These are phyloP conservation scores for Falco novaeseelandiae DNA, from an alignment of 2,797 vertebrate species.

Conservation along the genomic window DNA sequence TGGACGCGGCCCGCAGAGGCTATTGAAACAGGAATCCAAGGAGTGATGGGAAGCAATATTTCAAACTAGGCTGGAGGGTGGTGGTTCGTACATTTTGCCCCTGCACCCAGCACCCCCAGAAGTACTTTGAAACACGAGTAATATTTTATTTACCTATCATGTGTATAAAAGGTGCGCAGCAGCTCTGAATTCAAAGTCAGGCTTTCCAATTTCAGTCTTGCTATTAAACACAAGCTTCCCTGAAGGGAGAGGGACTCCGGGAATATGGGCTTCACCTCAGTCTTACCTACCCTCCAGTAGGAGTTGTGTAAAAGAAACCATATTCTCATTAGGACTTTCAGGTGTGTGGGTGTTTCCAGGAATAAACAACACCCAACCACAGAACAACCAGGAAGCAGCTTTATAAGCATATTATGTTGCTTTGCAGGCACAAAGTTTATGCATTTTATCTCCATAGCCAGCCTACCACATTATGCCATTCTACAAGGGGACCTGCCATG, in stretches of 20 bases:
- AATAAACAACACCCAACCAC: conserved; percentile 48
- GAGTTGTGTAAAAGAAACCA: conserved; percentile 5
- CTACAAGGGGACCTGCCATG: not conserved
- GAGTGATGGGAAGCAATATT: not conserved
- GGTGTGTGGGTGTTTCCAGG: conserved; percentile 58
- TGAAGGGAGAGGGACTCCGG: not conserved
- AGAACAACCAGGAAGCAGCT: conserved; percentile 34
- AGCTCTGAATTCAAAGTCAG: not conserved
- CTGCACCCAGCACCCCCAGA: not conserved
- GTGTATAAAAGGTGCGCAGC: not conserved
- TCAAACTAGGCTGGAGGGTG: not conserved
- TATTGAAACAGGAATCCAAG: not conserved
- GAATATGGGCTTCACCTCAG: not conserved
- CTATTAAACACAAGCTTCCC: not conserved
- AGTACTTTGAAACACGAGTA: not conserved
- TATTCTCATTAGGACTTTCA: conserved; percentile 54
- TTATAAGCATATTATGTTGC: not conserved
- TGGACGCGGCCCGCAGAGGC: rapidly evolving
- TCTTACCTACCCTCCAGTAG: not conserved
- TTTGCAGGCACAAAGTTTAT: not conserved
- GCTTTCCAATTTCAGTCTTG: not conserved
- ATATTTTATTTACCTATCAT: not conserved
- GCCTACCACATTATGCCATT: not conserved
- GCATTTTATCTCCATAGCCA: not conserved
- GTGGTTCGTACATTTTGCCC: not conserved